Evolutionary conservation across 2,797 vertebrate species (phyloP).

Genomic region (Rhadinocentrus ornatus): DNA sequence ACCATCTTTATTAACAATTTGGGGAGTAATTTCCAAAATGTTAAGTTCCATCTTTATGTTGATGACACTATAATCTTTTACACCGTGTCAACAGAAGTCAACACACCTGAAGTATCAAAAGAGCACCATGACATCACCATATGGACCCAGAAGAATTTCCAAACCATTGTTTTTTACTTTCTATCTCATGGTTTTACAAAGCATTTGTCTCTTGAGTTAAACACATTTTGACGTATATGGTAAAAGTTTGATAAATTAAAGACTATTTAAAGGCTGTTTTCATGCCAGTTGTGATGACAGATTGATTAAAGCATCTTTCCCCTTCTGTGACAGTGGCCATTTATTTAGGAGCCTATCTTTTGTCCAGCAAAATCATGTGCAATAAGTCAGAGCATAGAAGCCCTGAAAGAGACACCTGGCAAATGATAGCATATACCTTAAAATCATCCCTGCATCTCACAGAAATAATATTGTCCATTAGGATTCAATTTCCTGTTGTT

Average conservation of each 20-base stretch:
- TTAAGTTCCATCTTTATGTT: too few species aligned
- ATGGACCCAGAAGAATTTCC: too few species aligned
- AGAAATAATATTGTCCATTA: slow-evolving; percentile 49
- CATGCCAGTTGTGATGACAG: slow-evolving; percentile 53
- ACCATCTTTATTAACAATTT: too few species aligned
- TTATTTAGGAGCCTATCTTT: slow-evolving; percentile 59
- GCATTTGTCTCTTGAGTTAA: background rate
- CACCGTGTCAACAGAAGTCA: too few species aligned
- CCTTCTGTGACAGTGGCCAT: slow-evolving; percentile 58
- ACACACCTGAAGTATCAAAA: too few species aligned
- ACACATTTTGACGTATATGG: background rate
- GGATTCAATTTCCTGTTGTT: slow-evolving; percentile 60
- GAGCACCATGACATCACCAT: too few species aligned
- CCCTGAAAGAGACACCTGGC: slow-evolving; percentile 52
- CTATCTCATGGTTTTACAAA: too few species aligned
- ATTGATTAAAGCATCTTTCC: slow-evolving; percentile 70
- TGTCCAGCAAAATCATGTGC: slow-evolving; percentile 51
- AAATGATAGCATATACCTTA: slow-evolving; percentile 56
- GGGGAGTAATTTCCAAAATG: too few species aligned
- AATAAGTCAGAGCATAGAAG: slow-evolving; percentile 47
- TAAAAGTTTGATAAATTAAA: background rate
- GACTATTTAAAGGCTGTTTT: background rate
- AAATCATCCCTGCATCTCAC: slow-evolving; percentile 31
- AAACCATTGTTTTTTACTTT: background rate
- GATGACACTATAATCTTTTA: too few species aligned